Evolutionary conservation across 2,113 vertebrate species (phyloP), one percentile per base, ranked within the genome.

Genomic region (Gadus chalcogrammus): DNA sequence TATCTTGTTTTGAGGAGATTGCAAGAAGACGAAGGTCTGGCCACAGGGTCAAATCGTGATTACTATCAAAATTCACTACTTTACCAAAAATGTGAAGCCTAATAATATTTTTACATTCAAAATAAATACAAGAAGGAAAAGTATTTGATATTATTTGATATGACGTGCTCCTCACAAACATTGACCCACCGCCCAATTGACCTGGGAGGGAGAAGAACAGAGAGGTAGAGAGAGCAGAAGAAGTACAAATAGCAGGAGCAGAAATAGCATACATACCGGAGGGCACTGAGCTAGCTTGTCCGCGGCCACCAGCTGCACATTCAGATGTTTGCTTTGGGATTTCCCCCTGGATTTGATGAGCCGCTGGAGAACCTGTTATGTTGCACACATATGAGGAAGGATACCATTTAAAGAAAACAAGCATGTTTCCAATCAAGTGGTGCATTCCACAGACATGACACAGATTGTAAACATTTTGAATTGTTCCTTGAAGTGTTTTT

Each of bases 341-440:
- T 99, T 99, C 64, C 97, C 97, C 88, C 97, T 91, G 17, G 97
- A 99, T 88, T 99, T 99, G 88, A 99, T 98, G 84, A 99, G 91
- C 53, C 97, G 88, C 85, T 99, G 97, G 82, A 99, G 90, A 77
- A 99, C 97, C 97, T 99, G 87, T 58, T 16, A 24, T 9, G 3
- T 16, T 4, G 55, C 15, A 58, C 6, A 58, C 17, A 58, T 3
- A 48, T 9, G 42, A 35, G 31, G 42, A 48, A 48, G 42, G 42
- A 48, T 24, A 24, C 24, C 24, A 24, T 24, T 2, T 6, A 42
- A 48, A 48, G 8, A 48, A 48, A 12, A 13, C 42, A 48, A 1
- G 42, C 11, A 13, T 35, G 42, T 48, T 48, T 48, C 42, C 42
- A 48, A 13, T 48, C 12, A 48, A 9, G 1, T 12, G 1, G 12